A percentile compares a stretch with the other conserved stretches of the same genome.
Conservation (phyloP, 2,113 vertebrate species). For the Brachyhypopomus gauderio region DNA sequence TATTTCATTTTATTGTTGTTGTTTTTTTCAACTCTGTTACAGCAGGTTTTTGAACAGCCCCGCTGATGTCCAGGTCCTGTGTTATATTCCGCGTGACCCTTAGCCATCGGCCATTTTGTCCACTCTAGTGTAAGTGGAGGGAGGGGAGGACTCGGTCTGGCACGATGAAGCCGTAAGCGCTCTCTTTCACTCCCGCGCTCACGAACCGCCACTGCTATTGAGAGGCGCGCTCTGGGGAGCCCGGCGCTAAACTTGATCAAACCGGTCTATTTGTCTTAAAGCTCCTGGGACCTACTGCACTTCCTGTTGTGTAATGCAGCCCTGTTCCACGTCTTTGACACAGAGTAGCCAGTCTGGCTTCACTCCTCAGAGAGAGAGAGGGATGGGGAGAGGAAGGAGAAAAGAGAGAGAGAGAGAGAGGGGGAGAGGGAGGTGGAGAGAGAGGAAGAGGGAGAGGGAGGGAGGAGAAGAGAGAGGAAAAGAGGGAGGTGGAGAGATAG, state of each 20-base stretch:
- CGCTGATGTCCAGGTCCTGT: not conserved
- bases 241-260: conserved; percentile 60
- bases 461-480: not conserved
- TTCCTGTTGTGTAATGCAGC: conserved; percentile 63
- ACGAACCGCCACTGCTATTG: conserved; percentile 48
- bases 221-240: conserved; percentile 54
- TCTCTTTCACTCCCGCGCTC: conserved; percentile 39
- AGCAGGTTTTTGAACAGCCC: not conserved
- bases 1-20: not conserved
- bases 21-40: not conserved
- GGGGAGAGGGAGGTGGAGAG: not conserved
- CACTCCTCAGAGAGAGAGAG: conserved; percentile 11
- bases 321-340: conserved; percentile 52
- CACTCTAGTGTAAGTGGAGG: conserved; percentile 4
- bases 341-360: conserved; percentile 17
- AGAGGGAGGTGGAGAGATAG: not conserved
- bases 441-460: too few species aligned
- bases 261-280: conserved; percentile 63
- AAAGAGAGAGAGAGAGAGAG: not conserved
- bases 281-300: conserved; percentile 57
- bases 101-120: conserved; percentile 6
- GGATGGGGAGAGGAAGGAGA: conserved; percentile 11
- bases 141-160: conserved; percentile 1
- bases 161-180: conserved; percentile 43
- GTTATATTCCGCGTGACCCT: not conserved